phyloP scores from a whole-genome alignment of 2,888 invertebrate species.

The Philereme vetulata region DNA sequence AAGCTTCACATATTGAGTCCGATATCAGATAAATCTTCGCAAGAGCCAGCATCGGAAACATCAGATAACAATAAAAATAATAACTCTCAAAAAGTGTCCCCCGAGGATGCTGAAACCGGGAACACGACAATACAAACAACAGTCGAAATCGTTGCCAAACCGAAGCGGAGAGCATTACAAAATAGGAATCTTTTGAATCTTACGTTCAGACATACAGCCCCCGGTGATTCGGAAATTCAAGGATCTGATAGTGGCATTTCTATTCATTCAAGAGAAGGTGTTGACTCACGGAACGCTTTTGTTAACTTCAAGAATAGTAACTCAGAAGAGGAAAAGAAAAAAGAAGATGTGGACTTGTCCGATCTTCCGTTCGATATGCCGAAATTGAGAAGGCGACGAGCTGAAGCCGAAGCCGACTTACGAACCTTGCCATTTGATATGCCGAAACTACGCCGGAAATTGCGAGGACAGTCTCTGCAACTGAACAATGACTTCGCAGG shows the following conservation, averaged over 20 bases:
- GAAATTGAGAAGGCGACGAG: conserved; percentile 88
- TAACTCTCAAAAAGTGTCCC: conserved; percentile 90
- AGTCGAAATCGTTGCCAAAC: conserved; percentile 81
- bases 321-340: conserved; percentile 75
- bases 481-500: conserved; percentile 87
- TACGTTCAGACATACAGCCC: conserved; percentile 85
- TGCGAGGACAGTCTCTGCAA: conserved; percentile 85
- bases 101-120: conserved; percentile 84
- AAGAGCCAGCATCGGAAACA: conserved; percentile 92
- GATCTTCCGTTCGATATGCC: conserved; percentile 96
- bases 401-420: conserved; percentile 91
- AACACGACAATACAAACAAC: conserved; percentile 74
- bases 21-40: conserved; percentile 95
- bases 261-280: conserved; percentile 91
- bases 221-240: conserved; percentile 89
- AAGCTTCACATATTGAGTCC: conserved; percentile 94
- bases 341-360: conserved; percentile 87
- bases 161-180: conserved; percentile 87
- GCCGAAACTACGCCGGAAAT: conserved; percentile 92
- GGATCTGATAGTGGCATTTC: conserved; percentile 96
- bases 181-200: conserved; percentile 90
- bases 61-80: conserved; percentile 92
- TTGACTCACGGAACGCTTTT: conserved; percentile 86
- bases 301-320: conserved; percentile 85
- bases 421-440: conserved; percentile 95